A percentile compares a stretch with the other conserved stretches of the same genome.
Evolutionary conservation across 2,888 invertebrate species (phyloP).

Genomic region (Hyposoter didymator): DNA sequence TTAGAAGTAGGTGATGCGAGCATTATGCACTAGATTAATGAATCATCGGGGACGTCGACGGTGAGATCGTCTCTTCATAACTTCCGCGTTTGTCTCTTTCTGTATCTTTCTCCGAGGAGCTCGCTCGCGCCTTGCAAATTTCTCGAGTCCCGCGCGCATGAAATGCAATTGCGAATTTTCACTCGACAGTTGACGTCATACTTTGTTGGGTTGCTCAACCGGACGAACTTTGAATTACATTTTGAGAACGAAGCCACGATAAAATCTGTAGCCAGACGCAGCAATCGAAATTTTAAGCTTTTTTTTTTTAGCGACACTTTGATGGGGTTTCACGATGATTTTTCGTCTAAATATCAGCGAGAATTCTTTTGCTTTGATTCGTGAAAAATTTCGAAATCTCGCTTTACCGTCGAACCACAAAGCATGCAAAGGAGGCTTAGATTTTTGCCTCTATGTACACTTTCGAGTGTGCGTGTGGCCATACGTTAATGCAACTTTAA

Average conservation of each 20-base stretch:
- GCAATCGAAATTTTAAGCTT: background rate
- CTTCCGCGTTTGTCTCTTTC: slow-evolving; percentile 59
- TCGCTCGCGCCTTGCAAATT: slow-evolving; percentile 16
- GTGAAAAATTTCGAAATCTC: background rate
- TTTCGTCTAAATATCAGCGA: too few relatives aligned
- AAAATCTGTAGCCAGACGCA: background rate
- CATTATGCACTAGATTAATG: slow-evolving; percentile 62
- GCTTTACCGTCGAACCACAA: background rate
- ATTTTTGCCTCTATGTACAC: background rate
- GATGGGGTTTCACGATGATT: background rate
- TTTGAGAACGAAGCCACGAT: background rate
- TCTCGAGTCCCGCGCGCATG: background rate
- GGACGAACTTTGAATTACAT: background rate
- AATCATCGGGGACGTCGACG: slow-evolving; percentile 65
- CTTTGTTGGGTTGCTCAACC: background rate
- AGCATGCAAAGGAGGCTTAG: background rate
- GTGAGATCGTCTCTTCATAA: slow-evolving; percentile 46
- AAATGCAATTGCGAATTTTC: background rate
- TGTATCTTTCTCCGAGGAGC: slow-evolving; percentile 25
- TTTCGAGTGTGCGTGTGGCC: background rate
- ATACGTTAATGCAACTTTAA: slow-evolving; percentile 77
- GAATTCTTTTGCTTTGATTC: background rate
- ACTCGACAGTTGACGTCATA: background rate
- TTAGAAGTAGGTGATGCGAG: slow-evolving; percentile 60
- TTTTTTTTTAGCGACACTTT: background rate